Evolutionary conservation across 2,888 invertebrate species (phyloP), one percentile per base, ranked within the genome.

Genomic region (Chrysina gloriosa): DNA sequence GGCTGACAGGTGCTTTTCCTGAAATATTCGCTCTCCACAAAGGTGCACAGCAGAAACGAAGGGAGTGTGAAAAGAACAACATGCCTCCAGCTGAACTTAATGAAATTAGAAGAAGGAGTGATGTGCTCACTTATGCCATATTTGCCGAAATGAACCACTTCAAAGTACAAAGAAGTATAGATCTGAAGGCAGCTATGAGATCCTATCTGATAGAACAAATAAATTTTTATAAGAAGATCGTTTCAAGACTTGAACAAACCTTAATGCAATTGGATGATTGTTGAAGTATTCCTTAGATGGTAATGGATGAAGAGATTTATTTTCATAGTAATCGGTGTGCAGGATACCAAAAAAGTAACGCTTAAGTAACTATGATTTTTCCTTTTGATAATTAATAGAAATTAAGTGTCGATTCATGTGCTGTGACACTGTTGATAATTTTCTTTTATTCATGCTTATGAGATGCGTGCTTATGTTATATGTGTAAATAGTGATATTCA

Each of bases 101-200:
- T 72, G 93, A 93, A 79, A 91, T 97, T 7, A 86, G 91, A 71
- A 88, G 92, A 74, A 88, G 96, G 76, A 94, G 95, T 0, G 97
- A 98, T 82, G 90, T 95, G 11, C 92, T 98, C 78, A 95, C 97
- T 0, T 97, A 97, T 81, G 92, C 96, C 1, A 89, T 96, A 69
- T 88, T 98, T 81, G 97, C 98, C 64, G 98, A 99, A 86, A 91
- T 98, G 75, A 92, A 92, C 76, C 96, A 98, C 82, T 97, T 98
- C 81, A 95, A 96, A 80, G 84, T 86, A 23, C 96, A 97, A 80
- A 87, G 96, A 73, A 92, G 94, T 48, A 87, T 87, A 39, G 97
- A 98, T 84, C 88, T 96, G 75, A 94, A 93, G 78, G 86, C 88
- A 65, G 91, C 95, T 54, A 93, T 98, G 89, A 93, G 93, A 80